Evolutionary conservation across 2,888 invertebrate species (phyloP).

Genomic region (Sinhomidia bicolor): DNA sequence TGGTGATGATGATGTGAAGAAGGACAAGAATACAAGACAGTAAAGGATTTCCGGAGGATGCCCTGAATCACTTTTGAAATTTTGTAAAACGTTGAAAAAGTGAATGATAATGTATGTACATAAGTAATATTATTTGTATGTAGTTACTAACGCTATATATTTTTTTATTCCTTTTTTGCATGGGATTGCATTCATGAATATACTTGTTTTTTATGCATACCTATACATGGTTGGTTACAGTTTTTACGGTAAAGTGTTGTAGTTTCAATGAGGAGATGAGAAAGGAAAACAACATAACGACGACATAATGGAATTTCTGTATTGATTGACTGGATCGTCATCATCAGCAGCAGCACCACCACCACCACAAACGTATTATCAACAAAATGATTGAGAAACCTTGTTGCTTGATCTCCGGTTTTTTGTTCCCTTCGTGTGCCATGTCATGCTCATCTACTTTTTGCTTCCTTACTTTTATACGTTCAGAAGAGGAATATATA

Average conservation of each 20-base stretch:
- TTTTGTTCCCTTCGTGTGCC: background rate
- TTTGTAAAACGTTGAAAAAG: background rate
- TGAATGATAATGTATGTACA: background rate
- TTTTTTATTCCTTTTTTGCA: too few relatives aligned
- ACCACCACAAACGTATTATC: too few relatives aligned
- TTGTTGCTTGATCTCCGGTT: background rate
- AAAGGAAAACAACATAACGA: background rate
- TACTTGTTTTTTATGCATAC: too few relatives aligned
- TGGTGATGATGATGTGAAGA: background rate
- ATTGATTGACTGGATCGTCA: conserved; percentile 6
- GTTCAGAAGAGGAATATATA: background rate
- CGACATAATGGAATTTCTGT: background rate
- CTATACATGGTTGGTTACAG: too few relatives aligned
- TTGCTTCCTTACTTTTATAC: background rate
- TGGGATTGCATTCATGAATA: too few relatives aligned
- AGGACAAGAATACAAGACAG: background rate
- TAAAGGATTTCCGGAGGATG: conserved; percentile 19
- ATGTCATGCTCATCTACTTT: background rate
- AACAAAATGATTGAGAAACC: background rate
- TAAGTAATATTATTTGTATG: too few relatives aligned
- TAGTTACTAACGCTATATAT: too few relatives aligned
- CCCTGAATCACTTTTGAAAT: background rate
- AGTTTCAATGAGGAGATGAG: background rate
- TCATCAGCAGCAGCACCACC: too few relatives aligned
- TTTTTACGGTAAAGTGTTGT: too few relatives aligned